Conservation (phyloP, 2,113 vertebrate species). For the Terrapene triunguis region DNA sequence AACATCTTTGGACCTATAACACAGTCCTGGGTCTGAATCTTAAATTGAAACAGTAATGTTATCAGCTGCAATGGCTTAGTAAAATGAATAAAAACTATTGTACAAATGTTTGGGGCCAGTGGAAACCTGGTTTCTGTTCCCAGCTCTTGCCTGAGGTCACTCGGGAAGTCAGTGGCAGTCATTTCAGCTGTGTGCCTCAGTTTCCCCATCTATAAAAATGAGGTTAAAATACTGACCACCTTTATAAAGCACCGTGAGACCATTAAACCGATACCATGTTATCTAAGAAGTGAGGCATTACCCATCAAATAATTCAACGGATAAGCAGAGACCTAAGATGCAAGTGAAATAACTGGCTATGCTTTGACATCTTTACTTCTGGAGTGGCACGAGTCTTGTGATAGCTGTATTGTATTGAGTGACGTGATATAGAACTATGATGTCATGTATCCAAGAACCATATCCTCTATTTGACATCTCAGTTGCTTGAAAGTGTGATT, state of each 20-base stretch:
- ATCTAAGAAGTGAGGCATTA: not conserved
- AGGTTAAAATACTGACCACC: too few species aligned
- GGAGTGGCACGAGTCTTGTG: constrained; percentile 7
- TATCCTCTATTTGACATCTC: constrained; percentile 39
- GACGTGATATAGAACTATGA: constrained; percentile 66
- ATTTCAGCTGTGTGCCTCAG: too few species aligned
- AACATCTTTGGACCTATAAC: too few species aligned
- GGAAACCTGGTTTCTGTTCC: not conserved
- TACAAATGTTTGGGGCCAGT: not conserved
- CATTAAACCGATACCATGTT: not conserved
- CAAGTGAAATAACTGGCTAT: not conserved
- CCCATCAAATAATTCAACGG: not conserved
- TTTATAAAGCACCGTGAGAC: not conserved
- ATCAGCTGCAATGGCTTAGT: not conserved
- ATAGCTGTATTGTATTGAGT: constrained; percentile 6
- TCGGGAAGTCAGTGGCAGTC: too few species aligned
- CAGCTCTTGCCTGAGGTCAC: not conserved
- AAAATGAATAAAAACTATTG: not conserved
- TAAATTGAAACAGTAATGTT: not conserved
- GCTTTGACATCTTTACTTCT: not conserved
- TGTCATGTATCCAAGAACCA: constrained; percentile 59
- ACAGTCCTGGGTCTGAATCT: too few species aligned
- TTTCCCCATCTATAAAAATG: too few species aligned
- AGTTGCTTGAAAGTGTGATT: constrained; percentile 54
- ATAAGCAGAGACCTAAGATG: not conserved